These are phyloP conservation scores for Cassiopea xamachana DNA, from an alignment of 30 jellyfish, hydroid and myxozoan genomes.

Conservation along the genomic window DNA sequence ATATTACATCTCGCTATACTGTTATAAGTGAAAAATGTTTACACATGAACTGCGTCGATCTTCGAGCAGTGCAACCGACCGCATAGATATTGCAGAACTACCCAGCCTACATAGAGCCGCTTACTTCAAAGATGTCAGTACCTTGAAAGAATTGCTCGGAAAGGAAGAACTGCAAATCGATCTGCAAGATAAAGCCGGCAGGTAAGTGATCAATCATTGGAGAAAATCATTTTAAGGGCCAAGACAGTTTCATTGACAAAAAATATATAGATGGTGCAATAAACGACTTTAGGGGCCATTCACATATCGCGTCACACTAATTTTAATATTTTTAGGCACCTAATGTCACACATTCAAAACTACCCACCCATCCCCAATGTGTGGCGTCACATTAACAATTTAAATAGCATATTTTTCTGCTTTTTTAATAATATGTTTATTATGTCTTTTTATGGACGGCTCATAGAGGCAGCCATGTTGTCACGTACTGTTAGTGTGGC, in stretches of 20 bases:
- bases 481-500: too few relatives aligned
- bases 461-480: too few relatives aligned
- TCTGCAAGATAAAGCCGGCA: conserved; percentile 19
- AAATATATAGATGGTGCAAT: too few relatives aligned
- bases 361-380: too few relatives aligned
- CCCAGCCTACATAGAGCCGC: conserved; percentile 30
- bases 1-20: neutral
- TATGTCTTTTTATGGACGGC: too few relatives aligned
- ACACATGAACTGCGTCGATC: conserved; percentile 13
- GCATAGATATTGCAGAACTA: conserved; percentile 1
- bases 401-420: too few relatives aligned
- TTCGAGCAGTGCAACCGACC: neutral
- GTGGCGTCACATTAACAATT: too few relatives aligned
- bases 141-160: neutral
- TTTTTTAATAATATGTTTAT: too few relatives aligned
- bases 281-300: too few relatives aligned
- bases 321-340: too few relatives aligned
- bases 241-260: neutral
- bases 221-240: neutral
- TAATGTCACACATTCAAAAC: too few relatives aligned
- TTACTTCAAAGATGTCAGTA: neutral
- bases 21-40: conserved; percentile 3
- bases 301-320: too few relatives aligned
- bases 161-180: conserved; percentile 7
- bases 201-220: neutral